Evolutionary conservation across 2,888 invertebrate species (phyloP), one percentile per base, ranked within the genome.

Genomic region (Phymatocera aterrima): DNA sequence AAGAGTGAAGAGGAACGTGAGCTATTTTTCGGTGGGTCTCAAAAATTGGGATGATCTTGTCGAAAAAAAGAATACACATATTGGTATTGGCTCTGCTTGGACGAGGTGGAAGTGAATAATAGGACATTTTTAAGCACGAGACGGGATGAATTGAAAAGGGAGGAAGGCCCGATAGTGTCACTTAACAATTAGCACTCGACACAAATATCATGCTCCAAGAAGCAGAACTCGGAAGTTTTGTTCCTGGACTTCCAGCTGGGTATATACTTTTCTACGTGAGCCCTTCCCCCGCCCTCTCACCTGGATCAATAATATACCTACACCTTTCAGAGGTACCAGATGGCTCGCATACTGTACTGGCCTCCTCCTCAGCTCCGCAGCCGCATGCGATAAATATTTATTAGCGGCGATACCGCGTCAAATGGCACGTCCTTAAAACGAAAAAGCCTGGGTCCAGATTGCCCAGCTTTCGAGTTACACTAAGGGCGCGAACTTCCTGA

Each of bases 351-450:
- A 43, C 68, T 34, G 46, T 68, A 43, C 68, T 34, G 46, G 46
- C 43, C 46, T 28, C 43, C 54, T 54, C 31, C 74, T 21, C 64
- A 37, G 74, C 21, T 24, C 1, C 2, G 64, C 37, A 37, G 37
- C 34, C 64, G 37, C 68, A 57, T 51, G 74, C 74, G 74, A 74
- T 74, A 74, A 74, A 74, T 74, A 74, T 74, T 74, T 74, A 74
- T 74, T 74, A 51, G 74, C 51, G 51, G 74, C 74, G 57, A 74
- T 74, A 51, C 54, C 54, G 54, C 74, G 54, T 57, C 74, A 57
- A 74, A 74, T 74, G 74, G 74, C 54, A 74, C 34, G 74, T 57
- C 74, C 74, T 74, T 74, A 74, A 74, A 74, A 57, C 74, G 46
- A 51, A 46, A 57, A 74, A 57, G 37, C 74, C 34, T 24, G 21